A percentile compares a stretch with the other conserved stretches of the same genome.
phyloP scores from a whole-genome alignment of 2,888 invertebrate genomes.

The Boloria selene region DNA sequence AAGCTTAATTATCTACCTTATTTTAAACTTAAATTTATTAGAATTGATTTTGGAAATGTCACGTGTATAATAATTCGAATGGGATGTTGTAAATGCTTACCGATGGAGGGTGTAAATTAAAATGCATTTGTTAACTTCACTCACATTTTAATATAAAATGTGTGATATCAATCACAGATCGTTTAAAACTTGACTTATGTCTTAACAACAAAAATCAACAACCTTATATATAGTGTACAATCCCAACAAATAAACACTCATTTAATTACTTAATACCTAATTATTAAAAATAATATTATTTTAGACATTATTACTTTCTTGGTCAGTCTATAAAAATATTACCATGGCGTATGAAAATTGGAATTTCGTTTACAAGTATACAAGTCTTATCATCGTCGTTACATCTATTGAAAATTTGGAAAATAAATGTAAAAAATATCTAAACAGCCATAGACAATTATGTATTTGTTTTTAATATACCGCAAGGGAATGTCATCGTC shows the following conservation, averaged over 20 bases:
- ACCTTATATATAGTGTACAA: conserved; percentile 25
- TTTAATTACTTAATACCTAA: conserved; percentile 8
- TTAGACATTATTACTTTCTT: conserved; percentile 20
- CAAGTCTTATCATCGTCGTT: not conserved
- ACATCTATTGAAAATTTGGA: no score
- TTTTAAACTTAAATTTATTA: not conserved
- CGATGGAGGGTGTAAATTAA: conserved; percentile 56
- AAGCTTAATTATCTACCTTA: conserved; percentile 13
- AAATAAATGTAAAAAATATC: conserved; percentile 2
- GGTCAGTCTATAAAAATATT: conserved; percentile 34
- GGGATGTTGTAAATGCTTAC: conserved; percentile 23
- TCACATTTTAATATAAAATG: conserved; percentile 82
- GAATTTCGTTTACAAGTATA: conserved; percentile 6
- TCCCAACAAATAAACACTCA: conserved; percentile 31
- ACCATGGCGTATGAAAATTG: conserved; percentile 8
- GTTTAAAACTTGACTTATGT: conserved; percentile 36
- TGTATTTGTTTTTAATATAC: no score
- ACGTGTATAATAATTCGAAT: conserved; percentile 18
- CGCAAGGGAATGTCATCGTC: no score
- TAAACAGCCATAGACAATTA: not conserved
- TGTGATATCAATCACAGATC: conserved; percentile 69
- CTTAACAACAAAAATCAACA: conserved; percentile 37
- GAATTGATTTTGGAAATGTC: conserved; percentile 1
- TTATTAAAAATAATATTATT: conserved; percentile 13
- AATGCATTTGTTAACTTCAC: conserved; percentile 54